These are phyloP conservation scores for Dendroctonus valens DNA, from an alignment of 1,140 invertebrate species.

Conservation along the genomic window DNA sequence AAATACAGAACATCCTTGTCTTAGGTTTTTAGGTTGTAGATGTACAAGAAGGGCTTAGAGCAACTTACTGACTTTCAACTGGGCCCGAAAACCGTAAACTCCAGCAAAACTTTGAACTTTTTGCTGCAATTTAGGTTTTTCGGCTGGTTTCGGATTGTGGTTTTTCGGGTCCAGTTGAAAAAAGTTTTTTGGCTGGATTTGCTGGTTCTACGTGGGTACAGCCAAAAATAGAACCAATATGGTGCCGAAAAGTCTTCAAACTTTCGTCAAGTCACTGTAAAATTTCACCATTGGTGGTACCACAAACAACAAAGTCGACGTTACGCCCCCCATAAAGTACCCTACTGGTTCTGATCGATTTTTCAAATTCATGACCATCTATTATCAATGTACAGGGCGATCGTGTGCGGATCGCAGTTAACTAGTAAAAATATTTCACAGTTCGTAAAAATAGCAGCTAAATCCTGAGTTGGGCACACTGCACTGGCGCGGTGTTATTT, in stretches of 20 bases:
- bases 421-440: conserved; percentile 51
- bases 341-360: conserved; percentile 29
- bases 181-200: too few relatives aligned
- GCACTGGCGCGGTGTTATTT: conserved; percentile 43
- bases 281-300: too few relatives aligned
- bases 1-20: conserved; percentile 46
- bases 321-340: conserved; percentile 11
- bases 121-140: too few relatives aligned
- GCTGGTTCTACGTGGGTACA: conserved; percentile 15
- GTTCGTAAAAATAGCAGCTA: conserved; percentile 50
- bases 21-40: conserved; percentile 21
- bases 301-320: too few relatives aligned
- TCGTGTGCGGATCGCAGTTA: conserved; percentile 39
- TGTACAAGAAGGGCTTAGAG: too few relatives aligned
- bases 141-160: too few relatives aligned
- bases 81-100: too few relatives aligned
- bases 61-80: too few relatives aligned
- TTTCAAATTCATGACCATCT: conserved; percentile 34
- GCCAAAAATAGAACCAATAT: conserved; percentile 36
- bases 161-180: too few relatives aligned
- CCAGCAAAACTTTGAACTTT: too few relatives aligned
- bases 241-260: conserved; percentile 7
- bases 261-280: background rate
- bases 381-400: conserved; percentile 44
- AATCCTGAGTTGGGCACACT: conserved; percentile 49